phyloP scores from a whole-genome alignment of 2,113 vertebrate species.

The Petroica traversi region DNA sequence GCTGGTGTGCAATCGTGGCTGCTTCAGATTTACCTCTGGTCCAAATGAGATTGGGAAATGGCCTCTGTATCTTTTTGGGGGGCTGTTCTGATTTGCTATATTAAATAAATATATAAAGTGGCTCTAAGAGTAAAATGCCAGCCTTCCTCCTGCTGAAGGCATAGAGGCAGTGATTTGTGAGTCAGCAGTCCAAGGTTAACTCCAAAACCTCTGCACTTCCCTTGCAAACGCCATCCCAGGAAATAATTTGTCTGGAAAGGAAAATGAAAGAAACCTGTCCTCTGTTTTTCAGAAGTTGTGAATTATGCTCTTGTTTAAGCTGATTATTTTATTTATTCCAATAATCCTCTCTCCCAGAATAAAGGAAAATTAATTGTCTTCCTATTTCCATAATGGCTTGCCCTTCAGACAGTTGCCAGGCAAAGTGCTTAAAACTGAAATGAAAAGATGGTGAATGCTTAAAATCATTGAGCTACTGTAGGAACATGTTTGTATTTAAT shows the following conservation, averaged over 20 bases:
- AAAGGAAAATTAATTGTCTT: conserved; percentile 58
- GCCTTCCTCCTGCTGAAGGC: not conserved
- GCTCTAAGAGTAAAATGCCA: not conserved
- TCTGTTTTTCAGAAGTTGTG: conserved; percentile 19
- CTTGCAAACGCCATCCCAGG: not conserved
- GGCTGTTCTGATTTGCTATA: not conserved
- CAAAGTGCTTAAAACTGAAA: conserved; percentile 29
- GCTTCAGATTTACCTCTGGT: not conserved
- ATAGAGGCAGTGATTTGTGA: not conserved
- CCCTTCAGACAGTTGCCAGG: conserved; percentile 58
- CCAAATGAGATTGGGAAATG: not conserved
- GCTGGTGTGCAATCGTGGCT: not conserved
- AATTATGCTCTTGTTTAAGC: conserved; percentile 53
- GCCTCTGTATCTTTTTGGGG: not conserved
- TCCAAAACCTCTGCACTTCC: not conserved
- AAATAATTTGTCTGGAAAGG: not conserved
- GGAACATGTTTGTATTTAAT: conserved; percentile 23
- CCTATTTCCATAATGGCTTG: conserved; percentile 27
- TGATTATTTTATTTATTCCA: conserved; percentile 69
- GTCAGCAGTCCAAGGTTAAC: conserved; percentile 24
- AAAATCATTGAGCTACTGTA: not conserved
- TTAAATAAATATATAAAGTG: not conserved
- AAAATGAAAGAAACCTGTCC: not conserved
- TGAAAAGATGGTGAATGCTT: conserved; percentile 45
- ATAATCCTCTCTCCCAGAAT: conserved; percentile 56